phyloP scores from a whole-genome alignment of 1,140 invertebrate genomes.

The Psix sp. region DNA sequence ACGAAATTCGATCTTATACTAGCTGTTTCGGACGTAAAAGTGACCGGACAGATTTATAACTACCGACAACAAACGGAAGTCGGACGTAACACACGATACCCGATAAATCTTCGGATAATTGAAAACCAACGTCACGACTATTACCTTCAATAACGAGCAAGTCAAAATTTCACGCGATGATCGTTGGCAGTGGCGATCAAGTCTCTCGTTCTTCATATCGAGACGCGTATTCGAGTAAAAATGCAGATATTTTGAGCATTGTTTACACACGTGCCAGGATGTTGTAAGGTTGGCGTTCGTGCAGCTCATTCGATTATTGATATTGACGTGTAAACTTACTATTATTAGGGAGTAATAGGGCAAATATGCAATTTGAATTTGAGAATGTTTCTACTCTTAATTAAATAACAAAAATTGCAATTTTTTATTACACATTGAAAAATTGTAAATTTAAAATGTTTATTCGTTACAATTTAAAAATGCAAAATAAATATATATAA shows the following conservation, averaged over 20 bases:
- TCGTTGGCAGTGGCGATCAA: no score
- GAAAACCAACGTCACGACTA: constrained; percentile 4
- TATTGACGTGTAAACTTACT: constrained; percentile 65
- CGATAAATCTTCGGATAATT: constrained; percentile 22
- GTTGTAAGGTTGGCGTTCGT: constrained; percentile 65
- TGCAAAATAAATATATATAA: no score
- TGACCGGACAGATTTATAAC: constrained; percentile 61
- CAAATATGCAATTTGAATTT: constrained; percentile 8
- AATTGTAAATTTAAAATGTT: no score
- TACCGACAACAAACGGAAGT: constrained; percentile 47
- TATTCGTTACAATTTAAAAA: no score
- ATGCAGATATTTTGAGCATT: constrained; percentile 65
- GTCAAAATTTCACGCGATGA: no score
- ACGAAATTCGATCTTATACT: constrained; percentile 67
- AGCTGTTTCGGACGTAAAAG: constrained; percentile 22
- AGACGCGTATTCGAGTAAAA: constrained; percentile 42
- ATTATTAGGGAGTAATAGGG: constrained; percentile 69
- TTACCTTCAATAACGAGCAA: no score
- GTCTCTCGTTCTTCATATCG: no score
- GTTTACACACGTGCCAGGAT: constrained; percentile 76
- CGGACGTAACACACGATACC: constrained; percentile 12
- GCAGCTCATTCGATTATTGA: constrained; percentile 66
- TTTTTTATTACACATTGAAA: no score
- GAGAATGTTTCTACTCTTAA: not conserved
- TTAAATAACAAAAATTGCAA: no score